Conservation (phyloP, 2,797 vertebrate species). For the Acanthis flammea region DNA sequence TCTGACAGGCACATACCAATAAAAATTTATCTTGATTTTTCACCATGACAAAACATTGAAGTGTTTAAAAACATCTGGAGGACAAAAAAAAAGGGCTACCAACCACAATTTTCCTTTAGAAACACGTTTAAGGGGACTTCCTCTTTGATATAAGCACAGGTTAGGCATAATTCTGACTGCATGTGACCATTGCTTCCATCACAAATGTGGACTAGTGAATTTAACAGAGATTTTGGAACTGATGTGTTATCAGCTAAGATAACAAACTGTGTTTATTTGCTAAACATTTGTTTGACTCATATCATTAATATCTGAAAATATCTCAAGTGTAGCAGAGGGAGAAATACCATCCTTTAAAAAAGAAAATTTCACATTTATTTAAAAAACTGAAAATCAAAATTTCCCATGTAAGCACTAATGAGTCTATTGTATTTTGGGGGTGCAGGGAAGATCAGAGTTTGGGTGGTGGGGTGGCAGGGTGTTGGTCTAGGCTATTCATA, state of each 20-base stretch:
- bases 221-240: not conserved
- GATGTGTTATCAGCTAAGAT: not conserved
- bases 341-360: not conserved
- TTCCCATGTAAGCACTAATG: not conserved
- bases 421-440: not conserved
- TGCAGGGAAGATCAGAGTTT: not conserved
- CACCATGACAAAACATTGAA: not conserved
- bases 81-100: not conserved
- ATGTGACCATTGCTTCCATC: not conserved
- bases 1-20: not conserved
- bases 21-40: not conserved
- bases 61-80: not conserved
- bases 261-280: not conserved
- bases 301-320: not conserved
- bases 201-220: not conserved
- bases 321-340: not conserved
- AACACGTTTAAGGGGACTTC: not conserved
- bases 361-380: not conserved
- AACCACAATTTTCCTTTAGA: not conserved
- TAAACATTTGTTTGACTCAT: not conserved
- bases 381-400: not conserved
- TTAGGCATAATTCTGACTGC: not conserved
- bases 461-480: accelerated
- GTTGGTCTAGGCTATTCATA: not conserved
- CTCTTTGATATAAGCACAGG: not conserved